Conservation (phyloP, 2,888 invertebrate species). For the Oeneis ivallda region DNA sequence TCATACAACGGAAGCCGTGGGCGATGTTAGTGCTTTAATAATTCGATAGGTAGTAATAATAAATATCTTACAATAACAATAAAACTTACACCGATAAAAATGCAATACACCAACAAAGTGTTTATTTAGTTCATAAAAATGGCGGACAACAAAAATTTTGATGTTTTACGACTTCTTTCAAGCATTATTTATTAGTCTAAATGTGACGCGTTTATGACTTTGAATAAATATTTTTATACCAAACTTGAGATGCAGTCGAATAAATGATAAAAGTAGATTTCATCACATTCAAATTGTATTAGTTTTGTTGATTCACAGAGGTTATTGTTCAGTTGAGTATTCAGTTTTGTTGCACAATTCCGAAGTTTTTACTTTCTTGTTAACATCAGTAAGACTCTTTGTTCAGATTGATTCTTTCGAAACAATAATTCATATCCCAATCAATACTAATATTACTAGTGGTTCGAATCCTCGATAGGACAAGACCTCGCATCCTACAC, state of each 20-base stretch:
- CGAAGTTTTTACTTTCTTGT: no score
- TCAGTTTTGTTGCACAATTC: background rate
- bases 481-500: no score
- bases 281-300: constrained; percentile 13
- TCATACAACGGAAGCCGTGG: background rate
- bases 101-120: constrained; percentile 21
- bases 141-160: constrained; percentile 22
- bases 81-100: constrained; percentile 25
- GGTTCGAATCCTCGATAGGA: no score
- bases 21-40: constrained; percentile 11
- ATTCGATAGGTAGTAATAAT: constrained; percentile 20
- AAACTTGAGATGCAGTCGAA: constrained; percentile 12
- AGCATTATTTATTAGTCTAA: constrained; percentile 25
- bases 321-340: background rate
- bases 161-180: constrained; percentile 23
- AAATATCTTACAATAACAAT: constrained; percentile 21
- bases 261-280: constrained; percentile 21
- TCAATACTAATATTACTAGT: no score
- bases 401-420: background rate
- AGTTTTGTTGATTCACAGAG: constrained; percentile 7
- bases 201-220: constrained; percentile 26
- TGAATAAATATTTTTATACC: constrained; percentile 21
- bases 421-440: background rate
- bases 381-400: no score
- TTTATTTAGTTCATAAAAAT: constrained; percentile 25